These are phyloP conservation scores for Chelonus formosanus DNA, from an alignment of 2,888 invertebrate genomes.

Conservation along the genomic window DNA sequence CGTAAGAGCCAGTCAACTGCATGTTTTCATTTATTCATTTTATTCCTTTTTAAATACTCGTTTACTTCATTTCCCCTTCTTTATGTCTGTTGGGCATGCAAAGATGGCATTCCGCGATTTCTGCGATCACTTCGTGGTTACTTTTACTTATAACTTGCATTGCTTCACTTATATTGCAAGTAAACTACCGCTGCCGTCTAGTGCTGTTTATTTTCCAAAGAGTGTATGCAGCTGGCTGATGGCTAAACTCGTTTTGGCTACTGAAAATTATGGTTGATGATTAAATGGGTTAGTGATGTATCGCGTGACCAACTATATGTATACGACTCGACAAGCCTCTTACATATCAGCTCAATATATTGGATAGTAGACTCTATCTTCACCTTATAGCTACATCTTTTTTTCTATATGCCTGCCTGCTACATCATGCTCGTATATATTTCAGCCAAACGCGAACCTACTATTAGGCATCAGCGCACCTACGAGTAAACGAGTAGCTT, in stretches of 20 bases:
- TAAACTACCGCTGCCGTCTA: not conserved
- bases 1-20: constrained; percentile 17
- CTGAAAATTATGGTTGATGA: constrained; percentile 24
- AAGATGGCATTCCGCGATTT: constrained; percentile 30
- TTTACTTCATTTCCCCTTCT: constrained; percentile 29
- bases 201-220: not conserved
- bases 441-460: constrained; percentile 12
- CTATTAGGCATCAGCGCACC: constrained; percentile 18
- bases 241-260: constrained; percentile 21
- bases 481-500: constrained; percentile 26
- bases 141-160: constrained; percentile 20
- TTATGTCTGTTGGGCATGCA: constrained; percentile 17
- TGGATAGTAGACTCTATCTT: not conserved
- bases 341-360: too few species aligned
- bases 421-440: not conserved
- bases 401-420: not conserved
- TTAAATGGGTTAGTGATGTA: constrained; percentile 35
- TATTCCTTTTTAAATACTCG: constrained; percentile 10
- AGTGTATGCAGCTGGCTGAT: not conserved
- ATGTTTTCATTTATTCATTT: constrained; percentile 16
- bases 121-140: constrained; percentile 12
- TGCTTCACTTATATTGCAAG: not conserved
- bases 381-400: not conserved
- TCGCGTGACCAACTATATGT: constrained; percentile 18
- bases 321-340: too few species aligned